These are phyloP conservation scores for Molossus alvarezi DNA, from an alignment of 2,797 vertebrate genomes.

Conservation along the genomic window DNA sequence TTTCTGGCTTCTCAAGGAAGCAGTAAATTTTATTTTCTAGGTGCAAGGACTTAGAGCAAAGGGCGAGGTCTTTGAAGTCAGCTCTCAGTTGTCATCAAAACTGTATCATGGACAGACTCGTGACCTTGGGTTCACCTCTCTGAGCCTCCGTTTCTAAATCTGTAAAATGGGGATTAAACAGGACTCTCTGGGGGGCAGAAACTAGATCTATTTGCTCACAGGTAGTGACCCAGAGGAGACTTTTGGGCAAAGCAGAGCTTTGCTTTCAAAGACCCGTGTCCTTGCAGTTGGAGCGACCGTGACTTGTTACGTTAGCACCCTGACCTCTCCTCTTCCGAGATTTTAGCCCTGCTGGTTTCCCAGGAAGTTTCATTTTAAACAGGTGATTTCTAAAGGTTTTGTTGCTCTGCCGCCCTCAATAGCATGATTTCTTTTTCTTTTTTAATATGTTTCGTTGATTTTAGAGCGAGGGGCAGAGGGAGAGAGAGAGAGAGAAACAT, in stretches of 20 bases:
- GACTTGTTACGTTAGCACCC: not conserved
- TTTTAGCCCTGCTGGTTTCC: not conserved
- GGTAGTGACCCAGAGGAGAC: not conserved
- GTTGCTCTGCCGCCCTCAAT: not conserved
- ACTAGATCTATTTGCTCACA: not conserved
- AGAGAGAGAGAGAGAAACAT: too few relatives aligned
- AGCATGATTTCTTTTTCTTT: too few relatives aligned
- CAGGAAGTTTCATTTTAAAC: not conserved
- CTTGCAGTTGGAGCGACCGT: not conserved
- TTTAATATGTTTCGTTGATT: too few relatives aligned
- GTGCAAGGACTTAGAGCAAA: not conserved
- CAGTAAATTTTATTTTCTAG: not conserved
- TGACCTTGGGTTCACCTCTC: not conserved
- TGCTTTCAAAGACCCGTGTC: not conserved
- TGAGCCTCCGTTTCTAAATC: constrained; percentile 1
- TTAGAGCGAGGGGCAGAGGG: too few relatives aligned
- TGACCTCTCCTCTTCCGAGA: not conserved
- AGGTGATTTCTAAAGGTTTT: not conserved
- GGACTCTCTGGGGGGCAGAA: not conserved
- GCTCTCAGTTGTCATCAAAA: not conserved
- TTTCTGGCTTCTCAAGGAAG: not conserved
- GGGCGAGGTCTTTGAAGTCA: not conserved
- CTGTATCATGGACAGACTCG: not conserved
- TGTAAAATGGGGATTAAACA: not conserved
- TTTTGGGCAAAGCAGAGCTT: not conserved